Base-by-base conservation (phyloP, 2,797 vertebrate species). In the Clarias pachynema region DNA sequence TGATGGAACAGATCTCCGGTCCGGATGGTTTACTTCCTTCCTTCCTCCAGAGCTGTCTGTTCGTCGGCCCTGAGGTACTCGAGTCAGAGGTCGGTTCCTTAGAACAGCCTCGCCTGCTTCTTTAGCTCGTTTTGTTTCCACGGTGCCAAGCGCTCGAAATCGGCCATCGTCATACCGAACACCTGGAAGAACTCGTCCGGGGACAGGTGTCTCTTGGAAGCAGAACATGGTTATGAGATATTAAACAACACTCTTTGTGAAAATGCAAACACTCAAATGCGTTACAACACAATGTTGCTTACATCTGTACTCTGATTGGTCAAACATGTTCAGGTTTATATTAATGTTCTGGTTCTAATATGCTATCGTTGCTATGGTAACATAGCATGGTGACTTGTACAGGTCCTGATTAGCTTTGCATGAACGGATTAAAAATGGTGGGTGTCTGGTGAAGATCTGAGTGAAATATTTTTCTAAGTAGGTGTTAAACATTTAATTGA, bases 81-180 rank as follows among this genome's bases (percentile, higher is more conserved):
- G 29, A 29, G 49, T 26, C 29, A 5, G 7, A 15, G 18, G 1
- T 81, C 34, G 1, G 29, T 1, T 60, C 56, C 89, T 95, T 94
- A 99, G 92, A 99, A 99, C 73, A 99, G 97, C 90, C 98, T 93
- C 59, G 96, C 96, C 90, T 96, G 97, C 92, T 98, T 99, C 94
- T 99, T 99, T 88, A 99, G 93, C 91, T 99, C 98, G 1, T 99
- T 99, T 91, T 97, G 96, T 93, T 98, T 99, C 98, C 98, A 99
- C 92, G 97, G 95, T 68, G 97, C 97, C 77, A 99, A 95, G 73
- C 93, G 95, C 91, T 99, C 97, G 37, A 99, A 99, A 92, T 97
- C 96, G 0, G 96, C 95, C 85, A 98, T 97, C 89, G 96, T 96
- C 97, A 99, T 98, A 86, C 97, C 95, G 0, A 99, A 99, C 89